Evolutionary conservation across 2,888 invertebrate species (phyloP).

Genomic region (Calephelis perditalis): DNA sequence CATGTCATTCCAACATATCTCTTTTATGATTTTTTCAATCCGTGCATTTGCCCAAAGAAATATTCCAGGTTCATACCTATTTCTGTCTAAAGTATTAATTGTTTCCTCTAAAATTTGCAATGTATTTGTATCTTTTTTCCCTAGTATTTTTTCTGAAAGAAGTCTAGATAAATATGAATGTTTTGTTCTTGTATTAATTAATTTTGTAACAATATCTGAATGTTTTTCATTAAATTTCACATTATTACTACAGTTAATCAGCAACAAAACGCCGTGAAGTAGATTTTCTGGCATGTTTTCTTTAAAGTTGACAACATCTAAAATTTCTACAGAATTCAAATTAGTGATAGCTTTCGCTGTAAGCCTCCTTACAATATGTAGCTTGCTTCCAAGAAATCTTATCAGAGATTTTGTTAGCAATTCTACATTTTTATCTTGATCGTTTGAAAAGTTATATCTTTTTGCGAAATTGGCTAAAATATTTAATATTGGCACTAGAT

Average conservation of each 20-base stretch:
- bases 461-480: conserved; percentile 60
- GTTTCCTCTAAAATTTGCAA: conserved; percentile 34
- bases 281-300: conserved; percentile 47
- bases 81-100: conserved; percentile 37
- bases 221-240: conserved; percentile 25
- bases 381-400: conserved; percentile 56
- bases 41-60: conserved; percentile 47
- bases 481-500: conserved; percentile 64
- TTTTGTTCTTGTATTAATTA: conserved; percentile 29
- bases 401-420: conserved; percentile 43
- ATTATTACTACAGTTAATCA: conserved; percentile 43
- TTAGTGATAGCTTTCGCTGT: conserved; percentile 62
- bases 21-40: conserved; percentile 40
- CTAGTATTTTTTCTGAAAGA: conserved; percentile 43
- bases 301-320: conserved; percentile 32
- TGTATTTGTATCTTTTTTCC: conserved; percentile 23
- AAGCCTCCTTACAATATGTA: conserved; percentile 61
- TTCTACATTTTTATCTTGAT: conserved; percentile 37
- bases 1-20: conserved; percentile 41
- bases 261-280: conserved; percentile 55
- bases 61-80: conserved; percentile 43
- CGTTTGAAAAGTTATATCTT: conserved; percentile 52
- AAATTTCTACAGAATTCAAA: conserved; percentile 48
- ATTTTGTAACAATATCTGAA: conserved; percentile 33
- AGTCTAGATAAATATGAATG: conserved; percentile 52